Base-by-base conservation (phyloP, 2,113 vertebrate genomes). In the Herpetotheres cachinnans region DNA sequence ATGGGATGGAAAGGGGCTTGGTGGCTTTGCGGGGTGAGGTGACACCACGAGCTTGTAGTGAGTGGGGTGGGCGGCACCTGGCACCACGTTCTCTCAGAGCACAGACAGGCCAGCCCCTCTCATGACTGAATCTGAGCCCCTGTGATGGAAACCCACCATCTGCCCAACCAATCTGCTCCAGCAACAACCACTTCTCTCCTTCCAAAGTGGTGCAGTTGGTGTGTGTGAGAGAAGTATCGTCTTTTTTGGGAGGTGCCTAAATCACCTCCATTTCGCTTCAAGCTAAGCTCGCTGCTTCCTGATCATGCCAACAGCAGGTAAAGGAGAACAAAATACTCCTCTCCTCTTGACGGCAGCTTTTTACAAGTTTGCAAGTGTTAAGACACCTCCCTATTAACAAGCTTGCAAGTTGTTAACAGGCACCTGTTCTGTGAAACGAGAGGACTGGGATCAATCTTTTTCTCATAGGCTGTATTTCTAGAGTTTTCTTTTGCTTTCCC, bases 401-500 rank as follows among this genome's bases (percentile, higher is more conserved):
- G 26, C 30, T 38, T 42, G 8, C 27, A 74, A 63, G 52, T 34
- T 88, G 54, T 65, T 82, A 94, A 67, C 5, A 88, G 73, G 52
- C 16, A 42, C 15, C 40, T 46, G 16, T 44, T 74, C 44, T 29
- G 54, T 67, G 44, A 69, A 61, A 89, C 8, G 9, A 82, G 30
- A 65, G 46, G 27, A 11, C 81, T n/a, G 25, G 22, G 27, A 72
- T 87, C 47, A 49, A 58, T 29, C 42, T 69, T 62, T 24, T 82
- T 49, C 61, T 77, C 32, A 16, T 0, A 42, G 70, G 20, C 2
- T 88, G 3, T 66, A 65, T 38, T 96, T 96, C 87, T 76, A 95
- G 92, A 90, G 22, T 49, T 90, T 97, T 96, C 84, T 85, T 91
- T 87, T 91, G 65, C 70, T 87, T 95, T 82, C 52, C 55, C 50